These are phyloP conservation scores for Proisotoma minuta DNA, from an alignment of 2,888 invertebrate genomes.

Conservation along the genomic window DNA sequence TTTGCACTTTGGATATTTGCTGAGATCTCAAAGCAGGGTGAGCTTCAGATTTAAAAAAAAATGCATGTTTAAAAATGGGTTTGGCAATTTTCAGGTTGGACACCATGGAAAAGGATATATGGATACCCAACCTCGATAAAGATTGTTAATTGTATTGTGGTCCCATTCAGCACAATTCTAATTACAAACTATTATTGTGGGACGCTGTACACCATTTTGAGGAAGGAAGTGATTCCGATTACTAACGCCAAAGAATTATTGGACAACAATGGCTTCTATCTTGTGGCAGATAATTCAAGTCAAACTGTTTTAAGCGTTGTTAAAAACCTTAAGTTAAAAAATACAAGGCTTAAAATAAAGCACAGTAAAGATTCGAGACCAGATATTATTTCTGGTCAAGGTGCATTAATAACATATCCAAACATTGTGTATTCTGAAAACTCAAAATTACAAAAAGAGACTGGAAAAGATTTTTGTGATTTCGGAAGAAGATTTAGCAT, in stretches of 20 bases:
- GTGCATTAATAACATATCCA: background rate
- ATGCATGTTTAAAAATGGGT: too few species aligned
- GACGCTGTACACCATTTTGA: background rate
- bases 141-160: background rate
- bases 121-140: background rate
- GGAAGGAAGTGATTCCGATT: background rate
- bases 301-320: background rate
- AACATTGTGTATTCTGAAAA: background rate
- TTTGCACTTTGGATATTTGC: too few species aligned
- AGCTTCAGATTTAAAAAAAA: too few species aligned
- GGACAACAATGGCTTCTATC: background rate
- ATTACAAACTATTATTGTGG: background rate
- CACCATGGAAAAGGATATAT: background rate
- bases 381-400: background rate
- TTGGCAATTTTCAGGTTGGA: background rate
- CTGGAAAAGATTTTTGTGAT: background rate
- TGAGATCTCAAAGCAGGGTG: too few species aligned
- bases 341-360: too few species aligned
- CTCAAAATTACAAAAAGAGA: background rate
- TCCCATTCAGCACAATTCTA: background rate
- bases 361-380: background rate
- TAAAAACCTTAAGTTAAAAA: too few species aligned
- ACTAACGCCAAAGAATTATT: background rate
- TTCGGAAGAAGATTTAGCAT: background rate
- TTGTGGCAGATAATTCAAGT: background rate